Evolutionary conservation across 30 jellyfish, hydroid and myxozoan species (phyloP).

Genomic region (Cassiopea andromeda): DNA sequence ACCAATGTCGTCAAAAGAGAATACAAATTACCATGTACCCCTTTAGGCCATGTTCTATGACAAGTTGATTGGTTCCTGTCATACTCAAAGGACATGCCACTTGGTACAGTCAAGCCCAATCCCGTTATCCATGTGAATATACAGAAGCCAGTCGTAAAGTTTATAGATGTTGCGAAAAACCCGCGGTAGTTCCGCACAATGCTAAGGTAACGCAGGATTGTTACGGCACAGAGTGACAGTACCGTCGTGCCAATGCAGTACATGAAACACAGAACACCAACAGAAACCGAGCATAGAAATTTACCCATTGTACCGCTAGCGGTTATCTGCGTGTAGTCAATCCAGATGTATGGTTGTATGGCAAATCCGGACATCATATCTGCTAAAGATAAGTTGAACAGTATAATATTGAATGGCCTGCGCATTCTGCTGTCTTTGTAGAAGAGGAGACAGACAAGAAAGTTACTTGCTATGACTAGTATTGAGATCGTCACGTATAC

Average conservation of each 20-base stretch:
- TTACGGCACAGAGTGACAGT: conserved; percentile 15
- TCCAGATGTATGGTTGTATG: conserved; percentile 30
- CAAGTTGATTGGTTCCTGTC: neutral
- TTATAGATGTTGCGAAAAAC: neutral
- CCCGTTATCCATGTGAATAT: conserved; percentile 22
- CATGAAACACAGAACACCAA: conserved; percentile 19
- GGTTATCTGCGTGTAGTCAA: conserved; percentile 12
- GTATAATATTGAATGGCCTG: conserved; percentile 4
- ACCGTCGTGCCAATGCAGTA: conserved; percentile 3
- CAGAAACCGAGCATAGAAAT: conserved; percentile 15
- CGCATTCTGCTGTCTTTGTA: conserved; percentile 16
- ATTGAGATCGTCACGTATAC: neutral
- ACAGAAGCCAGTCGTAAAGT: neutral
- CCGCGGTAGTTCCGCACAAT: conserved; percentile 20
- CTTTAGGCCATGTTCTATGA: conserved; percentile 14
- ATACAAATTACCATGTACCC: neutral
- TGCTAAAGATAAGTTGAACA: conserved; percentile 11
- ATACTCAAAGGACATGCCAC: conserved; percentile 11
- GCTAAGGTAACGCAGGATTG: conserved; percentile 17
- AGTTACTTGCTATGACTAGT: neutral
- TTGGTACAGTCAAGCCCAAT: neutral
- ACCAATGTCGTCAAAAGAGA: neutral
- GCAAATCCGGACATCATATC: conserved; percentile 14
- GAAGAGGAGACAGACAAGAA: conserved; percentile 4
- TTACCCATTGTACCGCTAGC: neutral